Base-by-base conservation (phyloP, 2,888 invertebrate species). In the Petrolisthes cinctipes region DNA sequence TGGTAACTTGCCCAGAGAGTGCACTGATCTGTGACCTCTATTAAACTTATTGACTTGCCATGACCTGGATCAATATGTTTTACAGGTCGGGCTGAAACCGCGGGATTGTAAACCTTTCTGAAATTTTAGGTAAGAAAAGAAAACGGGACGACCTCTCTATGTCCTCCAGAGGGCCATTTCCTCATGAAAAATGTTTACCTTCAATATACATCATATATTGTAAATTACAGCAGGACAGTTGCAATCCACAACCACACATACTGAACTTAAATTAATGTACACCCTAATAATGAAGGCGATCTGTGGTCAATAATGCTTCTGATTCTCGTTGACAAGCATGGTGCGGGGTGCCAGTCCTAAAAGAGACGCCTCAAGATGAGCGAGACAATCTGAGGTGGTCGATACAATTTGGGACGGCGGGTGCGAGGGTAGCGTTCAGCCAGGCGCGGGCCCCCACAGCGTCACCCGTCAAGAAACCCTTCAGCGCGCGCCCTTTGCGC, bases 401-500 rank as follows among this genome's bases (percentile, higher is more conserved):
- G 87, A 88, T 88, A 88, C 87, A 88, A 84, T 88, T 66, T 84
- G 87, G 83, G 84, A 88, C 71, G 84, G 87, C 61, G 51, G 73
- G 80, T 73, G 85, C 71, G 81, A 81, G 86, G 86, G 86, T 86
- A 86, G 86, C 87, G 87, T 81, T 88, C 87, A 88, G 87, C 80
- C 71, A 83, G 87, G 68, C 83, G 80, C 87, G 87, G 87, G 84
- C 84, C 83, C 82, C 87, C 87, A 71, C 83, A 75, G 84, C 87
- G 84, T 84, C 83, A 81, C 84, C 87, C 83, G 84, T 88, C 87
- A 71, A 84, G 83, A 83, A 80, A 81, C 82, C 86, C 87, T 84
- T 88, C 87, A 81, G 83, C 87, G 87, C 87, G 87, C 87, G 87
- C 87, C 84, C 86, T 86, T 86, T 86, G 86, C 86, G 83, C 79